Conservation (phyloP, 2,888 invertebrate genomes). For the Limenitis camilla region DNA sequence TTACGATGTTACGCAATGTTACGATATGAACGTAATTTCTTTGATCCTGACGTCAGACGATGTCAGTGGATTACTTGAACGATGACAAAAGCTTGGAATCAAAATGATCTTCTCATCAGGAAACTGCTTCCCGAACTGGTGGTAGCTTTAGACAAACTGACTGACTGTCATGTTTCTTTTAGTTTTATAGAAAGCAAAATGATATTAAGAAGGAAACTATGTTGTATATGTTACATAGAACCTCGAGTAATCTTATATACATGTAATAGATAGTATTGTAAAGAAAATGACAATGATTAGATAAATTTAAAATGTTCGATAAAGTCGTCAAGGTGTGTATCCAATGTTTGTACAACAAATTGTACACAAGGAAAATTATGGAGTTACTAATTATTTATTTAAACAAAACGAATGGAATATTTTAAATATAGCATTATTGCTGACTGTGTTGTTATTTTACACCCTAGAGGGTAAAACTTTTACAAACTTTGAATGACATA, state of each 20-base stretch:
- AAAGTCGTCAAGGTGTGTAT: conserved; percentile 19
- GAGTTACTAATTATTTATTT: background rate
- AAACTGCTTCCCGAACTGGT: too few relatives aligned
- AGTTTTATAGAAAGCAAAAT: too few relatives aligned
- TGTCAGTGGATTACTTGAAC: too few relatives aligned
- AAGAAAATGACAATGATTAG: conserved; percentile 28
- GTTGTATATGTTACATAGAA: background rate
- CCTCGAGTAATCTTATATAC: background rate
- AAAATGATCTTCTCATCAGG: too few relatives aligned
- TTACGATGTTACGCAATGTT: conserved; percentile 14
- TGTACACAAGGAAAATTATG: conserved; percentile 1
- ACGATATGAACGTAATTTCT: conserved; percentile 7
- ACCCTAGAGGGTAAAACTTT: too few relatives aligned
- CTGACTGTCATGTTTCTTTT: too few relatives aligned
- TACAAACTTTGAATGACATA: too few relatives aligned
- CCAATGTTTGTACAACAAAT: conserved; percentile 7
- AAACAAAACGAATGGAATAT: background rate
- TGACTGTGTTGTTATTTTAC: too few relatives aligned
- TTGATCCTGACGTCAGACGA: conserved; percentile 10
- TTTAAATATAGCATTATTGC: too few relatives aligned
- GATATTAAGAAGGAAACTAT: too few relatives aligned
- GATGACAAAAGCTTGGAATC: too few relatives aligned
- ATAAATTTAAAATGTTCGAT: conserved; percentile 25
- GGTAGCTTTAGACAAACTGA: too few relatives aligned
- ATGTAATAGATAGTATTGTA: conserved; percentile 14